Conservation (phyloP, 2,888 invertebrate genomes). For the Athalia rosae region DNA sequence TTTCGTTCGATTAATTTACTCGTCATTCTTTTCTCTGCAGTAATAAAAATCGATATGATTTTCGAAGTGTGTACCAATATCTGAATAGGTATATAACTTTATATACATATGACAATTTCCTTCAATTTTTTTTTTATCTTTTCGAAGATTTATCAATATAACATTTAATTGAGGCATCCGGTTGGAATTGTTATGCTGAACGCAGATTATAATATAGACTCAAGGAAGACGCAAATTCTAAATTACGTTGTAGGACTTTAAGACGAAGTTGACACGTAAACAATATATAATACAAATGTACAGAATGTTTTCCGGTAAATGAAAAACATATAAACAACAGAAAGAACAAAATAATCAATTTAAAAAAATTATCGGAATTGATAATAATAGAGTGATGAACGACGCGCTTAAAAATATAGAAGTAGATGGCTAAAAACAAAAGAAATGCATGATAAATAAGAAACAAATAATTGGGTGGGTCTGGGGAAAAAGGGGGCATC, state of each 20-base stretch:
- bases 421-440: not conserved
- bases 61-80: slow-evolving; percentile 1
- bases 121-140: not conserved
- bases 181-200: slow-evolving; percentile 42
- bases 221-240: slow-evolving; percentile 58
- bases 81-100: not conserved
- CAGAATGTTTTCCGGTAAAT: slow-evolving; percentile 29
- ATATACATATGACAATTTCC: not conserved
- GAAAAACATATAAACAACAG: not conserved
- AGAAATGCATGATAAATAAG: not conserved
- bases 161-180: slow-evolving; percentile 33
- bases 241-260: slow-evolving; percentile 58
- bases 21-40: slow-evolving; percentile 20
- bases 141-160: not conserved
- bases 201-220: slow-evolving; percentile 36
- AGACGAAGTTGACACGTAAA: slow-evolving; percentile 11
- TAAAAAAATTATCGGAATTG: slow-evolving; percentile 26
- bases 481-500: slow-evolving; percentile 1
- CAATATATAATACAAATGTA: slow-evolving; percentile 23
- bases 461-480: not conserved
- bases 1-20: slow-evolving; percentile 30
- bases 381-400: slow-evolving; percentile 34
- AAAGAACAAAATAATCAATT: not conserved
- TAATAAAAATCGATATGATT: not conserved
- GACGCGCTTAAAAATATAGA: slow-evolving; percentile 5